These are phyloP conservation scores for Aythya baeri DNA, from an alignment of 2,113 vertebrate genomes.

Conservation along the genomic window DNA sequence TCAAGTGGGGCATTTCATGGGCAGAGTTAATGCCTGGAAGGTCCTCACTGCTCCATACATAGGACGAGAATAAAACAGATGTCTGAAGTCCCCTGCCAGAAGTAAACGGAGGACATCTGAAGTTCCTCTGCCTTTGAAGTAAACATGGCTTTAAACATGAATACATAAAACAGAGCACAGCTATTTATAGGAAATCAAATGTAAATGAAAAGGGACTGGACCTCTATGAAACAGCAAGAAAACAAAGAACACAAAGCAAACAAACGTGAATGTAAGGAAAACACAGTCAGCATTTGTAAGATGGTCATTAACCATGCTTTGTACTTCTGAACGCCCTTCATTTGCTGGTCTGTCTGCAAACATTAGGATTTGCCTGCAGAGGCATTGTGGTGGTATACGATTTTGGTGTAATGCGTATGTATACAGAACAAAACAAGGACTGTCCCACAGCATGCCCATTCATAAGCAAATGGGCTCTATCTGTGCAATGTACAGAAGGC, in stretches of 20 bases:
- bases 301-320: neutral
- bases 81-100: neutral
- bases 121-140: conserved; percentile 20
- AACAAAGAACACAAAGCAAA: conserved; percentile 28
- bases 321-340: conserved; percentile 13
- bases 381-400: neutral
- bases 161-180: neutral
- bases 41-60: neutral
- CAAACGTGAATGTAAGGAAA: neutral
- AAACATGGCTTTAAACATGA: conserved; percentile 12
- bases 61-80: neutral
- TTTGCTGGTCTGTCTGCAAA: conserved; percentile 4
- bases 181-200: conserved; percentile 43
- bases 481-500: neutral
- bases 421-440: neutral
- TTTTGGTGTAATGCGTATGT: neutral
- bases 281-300: neutral
- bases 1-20: neutral
- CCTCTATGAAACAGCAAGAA: conserved; percentile 10
- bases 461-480: neutral
- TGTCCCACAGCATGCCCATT: neutral
- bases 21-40: neutral
- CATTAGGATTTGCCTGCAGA: neutral
- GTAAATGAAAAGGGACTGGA: neutral
- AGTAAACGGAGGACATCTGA: neutral